A percentile compares a stretch with the other conserved stretches of the same genome.
Evolutionary conservation across 2,113 vertebrate genomes (phyloP).

Genomic region (Onychorhynchus coronatus): DNA sequence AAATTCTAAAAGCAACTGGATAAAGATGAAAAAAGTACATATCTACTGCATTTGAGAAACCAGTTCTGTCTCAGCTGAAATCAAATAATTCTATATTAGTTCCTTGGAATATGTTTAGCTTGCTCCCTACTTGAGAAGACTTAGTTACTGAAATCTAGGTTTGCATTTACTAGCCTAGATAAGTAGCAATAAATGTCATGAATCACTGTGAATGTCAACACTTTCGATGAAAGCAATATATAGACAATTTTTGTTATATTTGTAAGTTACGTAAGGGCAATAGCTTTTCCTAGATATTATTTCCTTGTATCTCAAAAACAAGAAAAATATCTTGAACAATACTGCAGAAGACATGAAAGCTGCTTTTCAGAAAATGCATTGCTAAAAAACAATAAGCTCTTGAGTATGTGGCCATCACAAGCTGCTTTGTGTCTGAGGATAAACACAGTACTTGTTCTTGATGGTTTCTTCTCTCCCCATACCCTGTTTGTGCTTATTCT

Average conservation of each 20-base stretch:
- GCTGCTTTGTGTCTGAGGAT: neutral
- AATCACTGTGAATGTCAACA: neutral
- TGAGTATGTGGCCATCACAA: neutral
- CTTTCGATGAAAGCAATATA: neutral
- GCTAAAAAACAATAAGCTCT: neutral
- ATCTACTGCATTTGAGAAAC: neutral
- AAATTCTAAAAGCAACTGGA: neutral
- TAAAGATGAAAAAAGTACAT: neutral
- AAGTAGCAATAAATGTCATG: neutral
- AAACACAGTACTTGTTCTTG: neutral
- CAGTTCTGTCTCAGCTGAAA: neutral
- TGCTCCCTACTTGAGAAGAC: neutral
- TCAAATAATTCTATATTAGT: neutral
- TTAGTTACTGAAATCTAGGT: neutral
- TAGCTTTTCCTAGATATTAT: neutral
- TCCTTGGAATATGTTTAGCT: neutral
- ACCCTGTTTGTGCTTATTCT: neutral
- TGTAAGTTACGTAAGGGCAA: neutral
- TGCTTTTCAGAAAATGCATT: neutral
- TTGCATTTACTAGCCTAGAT: neutral
- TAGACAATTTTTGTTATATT: neutral
- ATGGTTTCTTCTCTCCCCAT: neutral
- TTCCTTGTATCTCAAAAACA: neutral
- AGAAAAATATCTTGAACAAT: neutral
- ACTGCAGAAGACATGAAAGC: neutral